Evolutionary conservation across 2,888 invertebrate genomes (phyloP).

Genomic region (Apocheima hispidaria): DNA sequence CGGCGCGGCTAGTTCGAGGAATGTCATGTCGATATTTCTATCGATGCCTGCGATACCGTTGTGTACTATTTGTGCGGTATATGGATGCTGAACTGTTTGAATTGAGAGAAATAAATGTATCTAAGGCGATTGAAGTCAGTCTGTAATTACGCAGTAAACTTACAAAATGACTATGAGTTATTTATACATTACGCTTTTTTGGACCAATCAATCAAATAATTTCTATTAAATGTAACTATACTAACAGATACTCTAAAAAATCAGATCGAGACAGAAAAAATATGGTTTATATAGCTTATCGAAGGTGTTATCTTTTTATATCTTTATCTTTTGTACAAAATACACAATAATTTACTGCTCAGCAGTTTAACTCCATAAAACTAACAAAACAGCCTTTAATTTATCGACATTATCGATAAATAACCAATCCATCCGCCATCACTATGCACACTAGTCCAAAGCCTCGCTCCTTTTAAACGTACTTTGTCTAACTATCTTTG

Average conservation of each 20-base stretch:
- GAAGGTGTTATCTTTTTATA: too few species aligned
- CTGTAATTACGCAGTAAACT: too few species aligned
- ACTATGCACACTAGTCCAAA: conserved; percentile 46
- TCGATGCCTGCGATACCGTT: conserved; percentile 33
- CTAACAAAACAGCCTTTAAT: too few species aligned
- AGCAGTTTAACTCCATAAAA: too few species aligned
- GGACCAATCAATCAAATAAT: too few species aligned
- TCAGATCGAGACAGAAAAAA: too few species aligned
- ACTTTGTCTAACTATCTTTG: conserved; percentile 36
- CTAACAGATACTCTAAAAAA: too few species aligned
- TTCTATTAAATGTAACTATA: neutral
- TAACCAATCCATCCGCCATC: conserved; percentile 25
- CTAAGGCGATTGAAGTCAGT: neutral
- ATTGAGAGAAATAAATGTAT: neutral
- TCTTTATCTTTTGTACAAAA: too few species aligned
- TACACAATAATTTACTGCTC: too few species aligned
- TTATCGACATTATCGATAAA: conserved; percentile 25
- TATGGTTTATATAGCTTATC: too few species aligned
- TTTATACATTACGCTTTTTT: too few species aligned
- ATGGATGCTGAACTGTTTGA: neutral
- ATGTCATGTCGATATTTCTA: conserved; percentile 32
- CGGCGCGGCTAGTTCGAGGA: conserved; percentile 42
- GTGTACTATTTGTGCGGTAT: conserved; percentile 10
- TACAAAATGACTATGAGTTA: too few species aligned
- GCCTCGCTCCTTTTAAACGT: conserved; percentile 39